Conservation (phyloP, 2,113 vertebrate genomes). For the Cyphotilapia sp. region DNA sequence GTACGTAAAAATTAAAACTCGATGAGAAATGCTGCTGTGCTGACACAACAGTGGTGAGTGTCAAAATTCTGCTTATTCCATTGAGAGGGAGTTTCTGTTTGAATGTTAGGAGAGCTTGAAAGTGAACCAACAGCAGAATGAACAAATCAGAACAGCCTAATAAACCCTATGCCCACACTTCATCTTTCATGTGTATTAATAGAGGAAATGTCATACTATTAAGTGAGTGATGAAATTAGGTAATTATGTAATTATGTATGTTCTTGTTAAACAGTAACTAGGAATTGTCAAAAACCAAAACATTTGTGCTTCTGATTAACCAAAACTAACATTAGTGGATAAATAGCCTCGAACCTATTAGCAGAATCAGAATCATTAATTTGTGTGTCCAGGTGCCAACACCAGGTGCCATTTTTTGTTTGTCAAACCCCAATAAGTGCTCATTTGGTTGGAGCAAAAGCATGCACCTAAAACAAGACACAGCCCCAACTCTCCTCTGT, state of each 20-base stretch:
- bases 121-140: background rate
- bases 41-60: background rate
- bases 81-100: background rate
- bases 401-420: background rate
- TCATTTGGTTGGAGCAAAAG: background rate
- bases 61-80: background rate
- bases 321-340: background rate
- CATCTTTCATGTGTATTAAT: background rate
- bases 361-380: background rate
- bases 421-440: background rate
- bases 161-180: background rate
- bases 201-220: background rate
- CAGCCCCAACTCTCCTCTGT: background rate
- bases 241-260: background rate
- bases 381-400: background rate
- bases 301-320: background rate
- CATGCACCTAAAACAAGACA: background rate
- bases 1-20: slow-evolving; percentile 48
- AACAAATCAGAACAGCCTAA: background rate
- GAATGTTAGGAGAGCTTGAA: background rate
- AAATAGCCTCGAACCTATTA: background rate
- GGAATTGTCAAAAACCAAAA: background rate
- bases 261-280: background rate
- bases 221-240: background rate
- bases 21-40: slow-evolving; percentile 22